Percentiles rank a stretch among this genome's conserved stretches.
These are phyloP conservation scores for Lycia hirtaria DNA, from an alignment of 2,888 invertebrate species.

Conservation along the genomic window DNA sequence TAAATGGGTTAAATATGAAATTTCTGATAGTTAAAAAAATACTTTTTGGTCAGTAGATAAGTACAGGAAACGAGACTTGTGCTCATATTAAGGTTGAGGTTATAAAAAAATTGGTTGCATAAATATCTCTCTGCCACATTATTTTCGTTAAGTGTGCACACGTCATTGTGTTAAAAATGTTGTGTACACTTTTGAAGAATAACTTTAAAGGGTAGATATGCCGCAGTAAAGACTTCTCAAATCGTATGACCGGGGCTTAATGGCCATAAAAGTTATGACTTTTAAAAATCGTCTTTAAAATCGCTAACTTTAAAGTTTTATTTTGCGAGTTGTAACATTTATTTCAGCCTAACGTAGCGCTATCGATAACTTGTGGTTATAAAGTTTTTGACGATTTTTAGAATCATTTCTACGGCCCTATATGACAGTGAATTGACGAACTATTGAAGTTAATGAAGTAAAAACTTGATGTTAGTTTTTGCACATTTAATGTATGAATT, in stretches of 20 bases:
- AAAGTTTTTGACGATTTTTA: slow-evolving; percentile 40
- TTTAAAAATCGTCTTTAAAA: slow-evolving; percentile 52
- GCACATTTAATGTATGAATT: slow-evolving; percentile 36
- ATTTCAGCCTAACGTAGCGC: slow-evolving; percentile 19
- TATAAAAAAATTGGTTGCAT: background rate
- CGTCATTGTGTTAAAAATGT: slow-evolving; percentile 33
- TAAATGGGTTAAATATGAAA: too few species aligned
- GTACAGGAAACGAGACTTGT: too few species aligned
- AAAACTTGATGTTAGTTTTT: slow-evolving; percentile 36
- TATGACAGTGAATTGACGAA: slow-evolving; percentile 38
- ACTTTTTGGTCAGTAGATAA: too few species aligned
- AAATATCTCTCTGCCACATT: slow-evolving; percentile 18
- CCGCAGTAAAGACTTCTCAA: slow-evolving; percentile 48
- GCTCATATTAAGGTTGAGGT: background rate
- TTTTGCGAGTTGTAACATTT: slow-evolving; percentile 18
- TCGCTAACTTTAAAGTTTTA: slow-evolving; percentile 24
- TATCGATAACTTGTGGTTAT: slow-evolving; percentile 7
- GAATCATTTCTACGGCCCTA: slow-evolving; percentile 37
- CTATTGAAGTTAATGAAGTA: slow-evolving; percentile 27
- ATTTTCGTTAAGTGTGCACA: slow-evolving; percentile 20
- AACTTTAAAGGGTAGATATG: slow-evolving; percentile 2
- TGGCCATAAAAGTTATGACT: slow-evolving; percentile 49
- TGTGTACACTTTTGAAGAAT: slow-evolving; percentile 12
- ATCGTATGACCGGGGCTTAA: slow-evolving; percentile 59
- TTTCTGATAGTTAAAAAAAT: background rate